A percentile compares a stretch with the other conserved stretches of the same genome.
Conservation (phyloP, 2,797 vertebrate species). For the Spinibarbus caldwelli region DNA sequence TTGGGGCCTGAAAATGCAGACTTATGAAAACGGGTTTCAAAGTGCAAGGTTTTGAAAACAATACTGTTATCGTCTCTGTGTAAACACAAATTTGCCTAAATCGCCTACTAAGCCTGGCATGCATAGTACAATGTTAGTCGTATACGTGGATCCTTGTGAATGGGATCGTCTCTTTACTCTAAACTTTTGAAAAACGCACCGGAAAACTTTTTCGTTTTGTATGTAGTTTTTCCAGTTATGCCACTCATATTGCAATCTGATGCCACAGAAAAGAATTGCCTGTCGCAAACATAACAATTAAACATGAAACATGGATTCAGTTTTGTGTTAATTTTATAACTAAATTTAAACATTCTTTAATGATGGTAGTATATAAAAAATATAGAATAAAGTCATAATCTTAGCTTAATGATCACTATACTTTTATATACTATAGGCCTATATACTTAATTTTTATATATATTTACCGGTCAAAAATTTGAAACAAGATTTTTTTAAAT, state of each 20-base stretch:
- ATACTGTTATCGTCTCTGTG: background rate
- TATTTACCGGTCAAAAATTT: no score
- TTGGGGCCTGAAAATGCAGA: background rate
- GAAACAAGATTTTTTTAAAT: no score
- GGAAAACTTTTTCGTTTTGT: no score
- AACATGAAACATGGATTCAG: no score
- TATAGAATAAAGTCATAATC: background rate
- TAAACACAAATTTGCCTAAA: background rate
- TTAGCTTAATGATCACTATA: no score
- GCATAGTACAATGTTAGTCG: background rate
- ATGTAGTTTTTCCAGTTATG: no score
- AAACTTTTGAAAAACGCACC: no score
- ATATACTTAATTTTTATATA: no score
- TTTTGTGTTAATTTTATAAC: background rate
- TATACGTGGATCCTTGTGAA: background rate
- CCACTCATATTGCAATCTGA: background rate
- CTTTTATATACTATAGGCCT: no score
- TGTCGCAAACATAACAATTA: no score
- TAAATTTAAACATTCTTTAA: background rate
- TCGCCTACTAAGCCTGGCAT: background rate
- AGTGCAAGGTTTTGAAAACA: no score
- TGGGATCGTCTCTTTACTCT: background rate
- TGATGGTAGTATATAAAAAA: background rate
- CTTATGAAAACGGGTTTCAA: background rate
- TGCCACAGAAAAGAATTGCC: background rate